Conservation (phyloP, 2,113 vertebrate genomes). For the Sciurus niger region DNA sequence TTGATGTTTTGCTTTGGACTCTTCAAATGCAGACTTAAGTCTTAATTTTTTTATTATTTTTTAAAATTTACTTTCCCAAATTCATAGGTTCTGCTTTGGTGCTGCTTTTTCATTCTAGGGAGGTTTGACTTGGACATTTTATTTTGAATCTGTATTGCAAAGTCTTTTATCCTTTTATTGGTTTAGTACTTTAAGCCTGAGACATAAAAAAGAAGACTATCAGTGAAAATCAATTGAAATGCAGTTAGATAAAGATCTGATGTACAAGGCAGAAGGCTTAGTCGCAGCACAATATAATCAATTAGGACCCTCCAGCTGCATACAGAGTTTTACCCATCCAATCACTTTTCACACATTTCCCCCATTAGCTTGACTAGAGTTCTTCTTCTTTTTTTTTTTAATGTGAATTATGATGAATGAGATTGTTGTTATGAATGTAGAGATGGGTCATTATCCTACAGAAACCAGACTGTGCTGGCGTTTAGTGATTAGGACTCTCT, state of each 20-base stretch:
- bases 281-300: conserved; percentile 89
- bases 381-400: conserved; percentile 83
- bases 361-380: conserved; percentile 88
- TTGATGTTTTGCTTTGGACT: conserved; percentile 54
- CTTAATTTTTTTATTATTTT: neutral
- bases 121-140: conserved; percentile 85
- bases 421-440: conserved; percentile 89
- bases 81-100: conserved; percentile 43
- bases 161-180: conserved; percentile 92
- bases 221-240: conserved; percentile 94
- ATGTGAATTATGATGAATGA: conserved; percentile 91
- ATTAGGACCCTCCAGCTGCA: conserved; percentile 89
- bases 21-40: conserved; percentile 62
- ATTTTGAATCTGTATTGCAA: conserved; percentile 90
- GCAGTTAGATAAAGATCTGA: conserved; percentile 92
- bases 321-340: conserved; percentile 87
- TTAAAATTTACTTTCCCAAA: conserved; percentile 45
- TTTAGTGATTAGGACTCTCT: conserved; percentile 87
- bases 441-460: conserved; percentile 89
- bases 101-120: conserved; percentile 74
- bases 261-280: conserved; percentile 88
- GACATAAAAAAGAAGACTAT: conserved; percentile 91
- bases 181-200: conserved; percentile 91
- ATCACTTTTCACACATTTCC: conserved; percentile 90
- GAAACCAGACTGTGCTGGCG: conserved; percentile 83